Evolutionary conservation across 2,113 vertebrate species (phyloP), one percentile per base, ranked within the genome.

Genomic region (Oncorhynchus masou): DNA sequence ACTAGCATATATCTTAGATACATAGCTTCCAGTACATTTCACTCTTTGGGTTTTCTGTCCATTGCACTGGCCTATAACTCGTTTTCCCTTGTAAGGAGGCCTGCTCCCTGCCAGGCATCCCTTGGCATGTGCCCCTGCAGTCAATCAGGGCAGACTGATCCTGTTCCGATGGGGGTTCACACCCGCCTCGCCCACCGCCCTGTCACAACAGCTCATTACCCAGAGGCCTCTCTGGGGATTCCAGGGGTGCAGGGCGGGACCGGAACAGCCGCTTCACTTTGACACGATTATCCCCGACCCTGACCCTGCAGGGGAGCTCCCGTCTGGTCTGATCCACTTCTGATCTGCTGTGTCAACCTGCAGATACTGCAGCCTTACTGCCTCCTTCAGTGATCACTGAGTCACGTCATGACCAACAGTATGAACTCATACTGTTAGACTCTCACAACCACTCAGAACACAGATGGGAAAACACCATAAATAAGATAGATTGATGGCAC

Each of bases 171-270:
- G 71, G 90, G 90, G 82, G 87, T 54, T 54, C 84, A 16, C 16
- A 54, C 51, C 51, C 16, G 77, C 71, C 51, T 27, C 83, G 83
- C 85, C 84, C 76, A 77, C 79, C 68, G 7, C 78, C 81, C 73
- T 73, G 83, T 83, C 83, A 89, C 85, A 90, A 90, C 86, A 91
- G 82, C 89, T 92, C 89, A 92, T 92, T 92, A 92, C 89, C 81
- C 86, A 79, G 79, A 88, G 86, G 81, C 81, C 79, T 76, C 83
- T 73, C 79, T 64, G 79, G 76, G 70, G 88, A 88, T 90, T 92
- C 87, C 76, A 78, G 69, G 76, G 83, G 73, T 77, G 84, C 80
- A 81, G 84, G 81, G 87, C 75, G 78, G 75, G 83, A 85, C 64
- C 65, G 76, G 72, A 89, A 78, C 79, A 73, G 71, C 72, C 80